Evolutionary conservation across 2,113 vertebrate species (phyloP).

Genomic region (Pithys albifrons): DNA sequence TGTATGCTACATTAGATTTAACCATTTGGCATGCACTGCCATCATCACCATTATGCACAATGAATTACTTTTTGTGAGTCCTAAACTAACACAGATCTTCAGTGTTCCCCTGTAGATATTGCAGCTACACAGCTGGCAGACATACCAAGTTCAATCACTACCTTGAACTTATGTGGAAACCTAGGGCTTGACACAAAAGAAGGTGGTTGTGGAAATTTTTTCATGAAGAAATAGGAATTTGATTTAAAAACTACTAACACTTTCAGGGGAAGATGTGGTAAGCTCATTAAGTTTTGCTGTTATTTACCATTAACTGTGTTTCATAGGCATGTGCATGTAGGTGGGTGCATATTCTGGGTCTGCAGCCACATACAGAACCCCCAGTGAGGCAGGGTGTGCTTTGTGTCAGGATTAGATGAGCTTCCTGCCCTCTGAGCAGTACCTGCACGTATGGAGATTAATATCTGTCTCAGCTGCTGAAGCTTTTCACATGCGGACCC

Average conservation of each 20-base stretch:
- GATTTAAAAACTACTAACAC: not conserved
- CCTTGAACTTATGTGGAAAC: not conserved
- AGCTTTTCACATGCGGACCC: not conserved
- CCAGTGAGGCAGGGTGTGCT: fast-evolving
- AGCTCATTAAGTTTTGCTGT: not conserved
- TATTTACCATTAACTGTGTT: not conserved
- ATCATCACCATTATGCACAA: constrained; percentile 81
- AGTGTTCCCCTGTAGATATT: constrained; percentile 51
- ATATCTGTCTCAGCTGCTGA: not conserved
- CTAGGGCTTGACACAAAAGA: not conserved
- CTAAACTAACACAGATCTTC: constrained; percentile 73
- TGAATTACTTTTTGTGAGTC: constrained; percentile 79
- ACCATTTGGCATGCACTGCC: constrained; percentile 82
- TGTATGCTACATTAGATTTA: constrained; percentile 86
- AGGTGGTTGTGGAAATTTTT: not conserved
- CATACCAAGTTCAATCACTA: not conserved
- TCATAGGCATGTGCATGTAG: not conserved
- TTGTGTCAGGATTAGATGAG: fast-evolving
- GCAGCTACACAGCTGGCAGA: constrained; percentile 15
- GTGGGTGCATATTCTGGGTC: not conserved
- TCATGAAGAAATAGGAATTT: not conserved
- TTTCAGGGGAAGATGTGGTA: not conserved
- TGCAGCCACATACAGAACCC: not conserved
- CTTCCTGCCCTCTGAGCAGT: not conserved
- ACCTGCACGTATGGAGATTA: not conserved